Percentiles rank a stretch among this genome's conserved stretches.
These are phyloP conservation scores for Nezara viridula DNA, from an alignment of 2,888 invertebrate genomes.

Conservation along the genomic window DNA sequence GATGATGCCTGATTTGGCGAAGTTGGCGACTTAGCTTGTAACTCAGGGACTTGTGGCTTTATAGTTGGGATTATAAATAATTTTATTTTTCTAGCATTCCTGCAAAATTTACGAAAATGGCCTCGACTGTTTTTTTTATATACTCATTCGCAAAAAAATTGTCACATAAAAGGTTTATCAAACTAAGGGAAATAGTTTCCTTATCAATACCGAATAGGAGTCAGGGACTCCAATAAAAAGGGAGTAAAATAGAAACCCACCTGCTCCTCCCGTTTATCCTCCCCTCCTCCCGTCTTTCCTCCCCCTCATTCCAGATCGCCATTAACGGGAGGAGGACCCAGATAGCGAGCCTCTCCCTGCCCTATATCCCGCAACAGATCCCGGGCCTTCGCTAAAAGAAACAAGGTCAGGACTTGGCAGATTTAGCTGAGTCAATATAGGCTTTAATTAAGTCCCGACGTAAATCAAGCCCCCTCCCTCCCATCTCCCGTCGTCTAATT, in stretches of 20 bases:
- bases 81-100: no score
- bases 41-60: no score
- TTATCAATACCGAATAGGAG: not conserved
- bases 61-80: no score
- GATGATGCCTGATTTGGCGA: no score
- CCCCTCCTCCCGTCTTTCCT: not conserved
- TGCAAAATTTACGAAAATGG: no score
- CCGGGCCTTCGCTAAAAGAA: not conserved
- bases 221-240: not conserved
- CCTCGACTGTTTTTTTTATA: no score
- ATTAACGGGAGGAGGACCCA: not conserved
- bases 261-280: not conserved
- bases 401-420: not conserved
- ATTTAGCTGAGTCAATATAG: constrained; percentile 45
- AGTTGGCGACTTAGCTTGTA: no score
- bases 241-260: not conserved
- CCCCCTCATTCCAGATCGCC: not conserved
- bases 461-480: not conserved
- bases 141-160: not conserved
- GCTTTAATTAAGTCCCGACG: constrained; percentile 12
- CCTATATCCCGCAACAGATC: not conserved
- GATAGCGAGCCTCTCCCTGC: not conserved
- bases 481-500: not conserved
- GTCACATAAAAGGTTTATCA: not conserved
- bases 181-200: not conserved